Conservation (phyloP, 2,113 vertebrate genomes). For the Murina feae region DNA sequence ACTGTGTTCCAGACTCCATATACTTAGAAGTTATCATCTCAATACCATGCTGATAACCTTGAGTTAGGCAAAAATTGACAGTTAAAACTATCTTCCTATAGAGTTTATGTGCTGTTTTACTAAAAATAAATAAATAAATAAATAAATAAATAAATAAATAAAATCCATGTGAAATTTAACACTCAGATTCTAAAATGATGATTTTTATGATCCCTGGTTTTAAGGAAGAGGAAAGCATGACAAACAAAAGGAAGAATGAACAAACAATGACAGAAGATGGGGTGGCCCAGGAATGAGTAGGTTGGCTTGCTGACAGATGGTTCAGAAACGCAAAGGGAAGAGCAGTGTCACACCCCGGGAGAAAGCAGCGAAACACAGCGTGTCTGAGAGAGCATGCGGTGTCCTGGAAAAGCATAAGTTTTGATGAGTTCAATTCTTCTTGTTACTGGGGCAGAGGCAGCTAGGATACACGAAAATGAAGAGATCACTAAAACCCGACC, state of each 20-base stretch:
- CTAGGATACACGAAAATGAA: neutral
- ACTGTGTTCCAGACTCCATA: neutral
- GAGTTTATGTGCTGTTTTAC: neutral
- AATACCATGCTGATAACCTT: slow-evolving; percentile 16
- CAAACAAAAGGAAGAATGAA: neutral
- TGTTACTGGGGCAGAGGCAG: neutral
- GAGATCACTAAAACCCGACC: neutral
- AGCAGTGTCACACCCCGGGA: neutral
- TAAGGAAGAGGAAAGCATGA: neutral
- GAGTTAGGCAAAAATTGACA: slow-evolving; percentile 21
- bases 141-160: too few species aligned
- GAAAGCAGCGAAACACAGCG: neutral
- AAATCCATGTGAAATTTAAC: slow-evolving; percentile 42
- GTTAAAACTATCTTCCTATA: neutral
- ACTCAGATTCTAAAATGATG: slow-evolving; percentile 8
- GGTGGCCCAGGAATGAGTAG: neutral
- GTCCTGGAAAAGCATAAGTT: neutral
- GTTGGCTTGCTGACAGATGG: too few species aligned
- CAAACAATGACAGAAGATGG: neutral
- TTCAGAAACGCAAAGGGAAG: neutral
- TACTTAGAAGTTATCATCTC: slow-evolving; percentile 29
- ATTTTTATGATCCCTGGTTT: neutral
- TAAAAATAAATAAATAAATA: neutral
- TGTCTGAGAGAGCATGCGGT: neutral
- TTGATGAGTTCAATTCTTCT: slow-evolving; percentile 3